Evolutionary conservation across 1,140 invertebrate species (phyloP).

Genomic region (Bilobella aurantiaca): DNA sequence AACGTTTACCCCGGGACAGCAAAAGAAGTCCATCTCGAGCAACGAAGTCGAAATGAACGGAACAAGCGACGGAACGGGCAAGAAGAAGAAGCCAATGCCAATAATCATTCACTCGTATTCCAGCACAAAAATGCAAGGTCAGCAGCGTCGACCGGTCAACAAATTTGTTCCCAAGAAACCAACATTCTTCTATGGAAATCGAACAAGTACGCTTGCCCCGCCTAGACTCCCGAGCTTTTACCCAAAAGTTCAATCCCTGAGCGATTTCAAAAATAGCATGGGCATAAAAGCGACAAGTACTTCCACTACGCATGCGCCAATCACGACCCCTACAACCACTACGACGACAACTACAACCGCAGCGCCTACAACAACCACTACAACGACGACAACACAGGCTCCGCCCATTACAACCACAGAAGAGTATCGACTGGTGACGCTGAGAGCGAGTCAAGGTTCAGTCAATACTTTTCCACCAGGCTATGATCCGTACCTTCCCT

Average conservation of each 20-base stretch:
- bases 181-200: slow-evolving; percentile 27
- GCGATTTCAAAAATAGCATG: slow-evolving; percentile 13
- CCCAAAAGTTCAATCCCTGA: slow-evolving; percentile 17
- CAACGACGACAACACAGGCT: slow-evolving; percentile 17
- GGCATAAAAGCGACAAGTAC: slow-evolving; percentile 17
- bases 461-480: slow-evolving; percentile 6
- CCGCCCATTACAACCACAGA: slow-evolving; percentile 12
- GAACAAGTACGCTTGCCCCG: slow-evolving; percentile 26
- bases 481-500: slow-evolving; percentile 29
- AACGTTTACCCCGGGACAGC: slow-evolving; percentile 13
- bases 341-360: slow-evolving; percentile 13
- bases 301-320: slow-evolving; percentile 14
- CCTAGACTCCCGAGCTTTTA: slow-evolving; percentile 29
- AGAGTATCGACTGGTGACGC: neutral
- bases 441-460: neutral
- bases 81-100: slow-evolving; percentile 31
- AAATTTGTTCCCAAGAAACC: slow-evolving; percentile 27
- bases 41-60: slow-evolving; percentile 23
- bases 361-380: neutral
- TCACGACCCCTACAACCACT: slow-evolving; percentile 1
- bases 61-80: slow-evolving; percentile 13
- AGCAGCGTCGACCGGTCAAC: slow-evolving; percentile 15
- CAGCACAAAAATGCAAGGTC: slow-evolving; percentile 29
- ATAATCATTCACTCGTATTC: slow-evolving; percentile 32
- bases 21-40: slow-evolving; percentile 11